These are phyloP conservation scores for Chaetura pelagica DNA, from an alignment of 2,113 vertebrate genomes.

Conservation along the genomic window DNA sequence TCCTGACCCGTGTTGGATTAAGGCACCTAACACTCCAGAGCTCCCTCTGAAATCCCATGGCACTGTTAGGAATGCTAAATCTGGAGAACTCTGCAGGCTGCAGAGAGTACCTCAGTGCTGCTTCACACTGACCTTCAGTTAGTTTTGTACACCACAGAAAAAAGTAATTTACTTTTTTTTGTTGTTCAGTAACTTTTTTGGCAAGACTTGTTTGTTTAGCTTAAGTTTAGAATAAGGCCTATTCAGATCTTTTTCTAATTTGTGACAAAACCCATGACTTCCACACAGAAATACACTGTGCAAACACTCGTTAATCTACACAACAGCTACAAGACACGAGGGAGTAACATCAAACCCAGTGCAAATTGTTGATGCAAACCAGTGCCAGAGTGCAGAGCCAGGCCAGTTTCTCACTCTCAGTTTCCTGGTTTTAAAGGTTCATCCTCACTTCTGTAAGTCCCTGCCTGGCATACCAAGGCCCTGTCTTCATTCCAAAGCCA, in stretches of 20 bases:
- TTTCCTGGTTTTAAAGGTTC: not conserved
- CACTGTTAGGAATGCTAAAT: not conserved
- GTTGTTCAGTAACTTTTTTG: not conserved
- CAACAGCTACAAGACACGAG: not conserved
- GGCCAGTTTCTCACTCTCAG: not conserved
- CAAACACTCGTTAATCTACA: not conserved
- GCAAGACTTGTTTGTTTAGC: not conserved
- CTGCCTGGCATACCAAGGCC: not conserved
- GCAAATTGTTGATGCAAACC: not conserved
- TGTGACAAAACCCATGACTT: accelerated
- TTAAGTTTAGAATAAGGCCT: not conserved
- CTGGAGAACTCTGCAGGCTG: not conserved
- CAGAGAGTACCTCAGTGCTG: not conserved
- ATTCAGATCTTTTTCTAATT: not conserved
- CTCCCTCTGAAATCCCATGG: too few relatives aligned
- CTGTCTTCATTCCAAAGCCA: accelerated
- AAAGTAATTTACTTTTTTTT: not conserved
- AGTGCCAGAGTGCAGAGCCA: not conserved
- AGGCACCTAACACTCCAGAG: not conserved
- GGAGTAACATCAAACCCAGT: not conserved
- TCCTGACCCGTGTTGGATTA: not conserved
- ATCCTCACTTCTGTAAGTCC: not conserved
- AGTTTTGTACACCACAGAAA: not conserved
- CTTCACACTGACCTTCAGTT: not conserved
- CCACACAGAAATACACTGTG: not conserved